Evolutionary conservation across 2,113 vertebrate genomes (phyloP).

Genomic region (Genyomyrus donnyi): DNA sequence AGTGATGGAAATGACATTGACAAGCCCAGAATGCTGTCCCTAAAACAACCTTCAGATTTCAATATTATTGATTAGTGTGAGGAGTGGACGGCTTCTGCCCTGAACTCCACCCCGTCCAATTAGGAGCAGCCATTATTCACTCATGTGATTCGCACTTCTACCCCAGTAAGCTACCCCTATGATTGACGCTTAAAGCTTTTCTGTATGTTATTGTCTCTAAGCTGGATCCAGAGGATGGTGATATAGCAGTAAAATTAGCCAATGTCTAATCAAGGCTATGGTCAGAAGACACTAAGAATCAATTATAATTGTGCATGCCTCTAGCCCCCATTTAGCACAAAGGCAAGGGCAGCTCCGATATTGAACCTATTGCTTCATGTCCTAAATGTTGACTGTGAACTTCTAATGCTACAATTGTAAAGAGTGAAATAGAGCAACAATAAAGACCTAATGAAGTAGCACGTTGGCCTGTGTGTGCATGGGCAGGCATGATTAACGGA

Average conservation of each 20-base stretch:
- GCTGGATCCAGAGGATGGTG: neutral
- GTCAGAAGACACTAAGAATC: conserved; percentile 16
- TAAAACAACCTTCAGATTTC: conserved; percentile 72
- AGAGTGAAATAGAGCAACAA: neutral
- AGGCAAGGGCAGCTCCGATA: neutral
- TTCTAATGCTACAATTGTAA: neutral
- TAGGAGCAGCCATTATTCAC: conserved; percentile 20
- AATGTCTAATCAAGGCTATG: conserved; percentile 7
- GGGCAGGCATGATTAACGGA: neutral
- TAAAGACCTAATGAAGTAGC: neutral
- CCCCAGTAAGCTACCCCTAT: conserved; percentile 27
- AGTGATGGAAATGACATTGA: conserved; percentile 71
- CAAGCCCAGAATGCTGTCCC: conserved; percentile 57
- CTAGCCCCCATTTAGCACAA: neutral
- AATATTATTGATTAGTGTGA: conserved; percentile 61
- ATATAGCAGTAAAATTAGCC: neutral
- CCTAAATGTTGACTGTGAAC: neutral
- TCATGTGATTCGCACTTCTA: neutral
- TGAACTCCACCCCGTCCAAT: conserved; percentile 52
- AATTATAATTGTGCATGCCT: conserved; percentile 11
- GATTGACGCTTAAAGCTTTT: conserved; percentile 17
- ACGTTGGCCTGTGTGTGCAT: neutral
- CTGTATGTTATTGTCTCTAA: neutral
- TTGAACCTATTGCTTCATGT: neutral
- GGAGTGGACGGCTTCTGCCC: conserved; percentile 51